Evolutionary conservation across 2,797 vertebrate species (phyloP).

Genomic region (Eremophila alpestris): DNA sequence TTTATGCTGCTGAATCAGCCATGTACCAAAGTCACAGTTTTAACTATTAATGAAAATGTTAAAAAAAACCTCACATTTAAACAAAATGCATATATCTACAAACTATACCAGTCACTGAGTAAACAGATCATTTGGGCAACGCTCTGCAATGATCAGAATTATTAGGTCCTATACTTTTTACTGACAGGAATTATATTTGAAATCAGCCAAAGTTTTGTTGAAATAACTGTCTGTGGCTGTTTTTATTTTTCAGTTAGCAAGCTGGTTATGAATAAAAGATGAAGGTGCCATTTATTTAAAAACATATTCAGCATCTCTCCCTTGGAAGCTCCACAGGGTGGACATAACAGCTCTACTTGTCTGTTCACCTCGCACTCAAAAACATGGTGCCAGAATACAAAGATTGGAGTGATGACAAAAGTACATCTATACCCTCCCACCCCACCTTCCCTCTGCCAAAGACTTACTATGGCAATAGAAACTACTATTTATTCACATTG

Average conservation of each 20-base stretch:
- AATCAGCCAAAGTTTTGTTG: not conserved
- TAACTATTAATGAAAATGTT: not conserved
- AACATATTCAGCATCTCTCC: not conserved
- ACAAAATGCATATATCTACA: not conserved
- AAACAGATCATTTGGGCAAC: not conserved
- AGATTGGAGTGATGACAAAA: not conserved
- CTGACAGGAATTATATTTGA: not conserved
- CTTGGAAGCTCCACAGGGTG: not conserved
- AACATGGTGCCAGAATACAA: not conserved
- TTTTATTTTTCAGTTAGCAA: not conserved
- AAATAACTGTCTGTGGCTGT: not conserved
- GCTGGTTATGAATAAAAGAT: constrained; percentile 6
- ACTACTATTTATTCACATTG: not conserved
- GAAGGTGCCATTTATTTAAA: constrained; percentile 6
- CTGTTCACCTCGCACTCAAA: not conserved
- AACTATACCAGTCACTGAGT: not conserved
- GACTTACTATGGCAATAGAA: not conserved
- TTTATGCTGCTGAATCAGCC: constrained; percentile 1
- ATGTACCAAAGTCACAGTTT: not conserved
- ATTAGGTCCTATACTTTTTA: not conserved
- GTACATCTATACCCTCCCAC: not conserved
- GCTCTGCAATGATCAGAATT: not conserved
- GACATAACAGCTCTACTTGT: not conserved
- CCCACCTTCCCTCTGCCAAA: not conserved
- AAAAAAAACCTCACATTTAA: not conserved